These are phyloP conservation scores for Xenops minutus DNA, from an alignment of 2,797 vertebrate genomes.

Conservation along the genomic window DNA sequence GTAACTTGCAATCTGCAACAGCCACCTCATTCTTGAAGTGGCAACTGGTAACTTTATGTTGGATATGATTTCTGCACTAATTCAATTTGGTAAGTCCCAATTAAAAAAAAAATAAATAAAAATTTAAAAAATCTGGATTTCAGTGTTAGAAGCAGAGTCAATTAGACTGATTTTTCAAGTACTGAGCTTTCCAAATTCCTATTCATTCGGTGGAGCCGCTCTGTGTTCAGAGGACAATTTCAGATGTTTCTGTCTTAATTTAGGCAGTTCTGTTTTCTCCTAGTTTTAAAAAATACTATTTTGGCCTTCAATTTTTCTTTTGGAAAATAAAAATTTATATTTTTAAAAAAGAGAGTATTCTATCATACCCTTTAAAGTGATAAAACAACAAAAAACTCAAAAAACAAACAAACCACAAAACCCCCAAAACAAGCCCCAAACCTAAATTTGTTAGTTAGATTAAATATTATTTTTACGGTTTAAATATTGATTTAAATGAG, in stretches of 20 bases:
- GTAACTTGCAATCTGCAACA: not conserved
- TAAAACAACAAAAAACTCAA: not conserved
- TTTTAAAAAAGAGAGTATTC: not conserved
- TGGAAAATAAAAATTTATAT: not conserved
- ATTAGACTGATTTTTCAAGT: not conserved
- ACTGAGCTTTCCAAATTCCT: not conserved
- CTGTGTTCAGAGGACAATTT: not conserved
- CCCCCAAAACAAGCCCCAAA: not conserved
- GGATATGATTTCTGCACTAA: not conserved
- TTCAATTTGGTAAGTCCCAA: not conserved
- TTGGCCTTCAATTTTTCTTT: not conserved
- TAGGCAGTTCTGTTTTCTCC: not conserved
- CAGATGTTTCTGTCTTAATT: not conserved
- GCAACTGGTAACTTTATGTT: not conserved
- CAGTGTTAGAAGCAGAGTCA: not conserved
- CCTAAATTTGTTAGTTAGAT: not conserved
- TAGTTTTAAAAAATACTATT: not conserved
- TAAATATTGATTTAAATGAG: not conserved
- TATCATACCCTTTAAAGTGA: not conserved
- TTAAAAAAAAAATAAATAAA: not conserved
- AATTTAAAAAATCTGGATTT: not conserved
- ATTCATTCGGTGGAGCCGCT: not conserved
- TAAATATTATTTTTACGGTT: not conserved
- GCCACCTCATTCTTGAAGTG: not conserved
- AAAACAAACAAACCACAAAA: not conserved